Conservation (phyloP, 1,140 invertebrate genomes). For the Brevipalpus yothersi region DNA sequence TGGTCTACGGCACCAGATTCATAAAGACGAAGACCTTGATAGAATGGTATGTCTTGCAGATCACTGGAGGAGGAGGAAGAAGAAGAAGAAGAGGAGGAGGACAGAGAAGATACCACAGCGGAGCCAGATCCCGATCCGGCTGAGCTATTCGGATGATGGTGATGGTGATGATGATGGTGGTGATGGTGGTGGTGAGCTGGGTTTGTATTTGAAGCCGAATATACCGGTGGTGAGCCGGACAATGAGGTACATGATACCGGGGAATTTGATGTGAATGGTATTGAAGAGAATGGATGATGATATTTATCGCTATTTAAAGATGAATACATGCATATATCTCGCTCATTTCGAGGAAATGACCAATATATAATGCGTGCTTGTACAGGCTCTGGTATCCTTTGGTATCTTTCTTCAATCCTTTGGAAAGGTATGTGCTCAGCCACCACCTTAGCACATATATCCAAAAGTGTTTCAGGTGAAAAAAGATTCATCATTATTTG, state of each 20-base stretch:
- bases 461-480: conserved; percentile 33
- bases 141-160: too few species aligned
- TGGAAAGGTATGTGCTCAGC: conserved; percentile 60
- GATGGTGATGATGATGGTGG: not conserved
- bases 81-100: too few species aligned
- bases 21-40: conserved; percentile 52
- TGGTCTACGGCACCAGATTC: conserved; percentile 49
- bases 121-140: too few species aligned
- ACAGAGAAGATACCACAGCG: too few species aligned
- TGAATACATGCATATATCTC: conserved; percentile 68
- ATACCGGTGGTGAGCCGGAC: not conserved
- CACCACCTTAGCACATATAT: conserved; percentile 54
- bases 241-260: not conserved
- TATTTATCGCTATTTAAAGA: conserved; percentile 33
- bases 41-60: conserved; percentile 52
- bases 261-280: not conserved
- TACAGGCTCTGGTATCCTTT: conserved; percentile 50
- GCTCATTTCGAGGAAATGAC: conserved; percentile 60
- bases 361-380: conserved; percentile 61
- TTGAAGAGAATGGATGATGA: not conserved
- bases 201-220: not conserved
- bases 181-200: not conserved
- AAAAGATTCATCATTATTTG: not conserved
- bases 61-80: conserved; percentile 14
- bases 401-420: conserved; percentile 56